Evolutionary conservation across 2,113 vertebrate genomes (phyloP).

Genomic region (Theristicus caerulescens): DNA sequence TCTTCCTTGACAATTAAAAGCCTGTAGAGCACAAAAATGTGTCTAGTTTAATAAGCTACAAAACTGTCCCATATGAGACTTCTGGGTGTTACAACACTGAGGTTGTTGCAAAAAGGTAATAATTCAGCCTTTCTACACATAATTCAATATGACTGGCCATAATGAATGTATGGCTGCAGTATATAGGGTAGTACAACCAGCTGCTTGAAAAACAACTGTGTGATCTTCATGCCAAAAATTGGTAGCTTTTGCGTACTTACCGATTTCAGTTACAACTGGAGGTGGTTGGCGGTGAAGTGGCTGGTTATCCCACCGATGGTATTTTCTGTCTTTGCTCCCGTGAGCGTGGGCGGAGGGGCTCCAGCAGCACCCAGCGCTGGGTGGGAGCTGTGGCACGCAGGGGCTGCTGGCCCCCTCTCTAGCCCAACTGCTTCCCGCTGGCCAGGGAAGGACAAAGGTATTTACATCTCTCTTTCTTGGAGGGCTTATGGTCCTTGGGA

Average conservation of each 20-base stretch:
- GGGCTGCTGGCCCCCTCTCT: background rate
- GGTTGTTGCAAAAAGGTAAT: background rate
- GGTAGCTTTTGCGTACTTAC: background rate
- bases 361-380: background rate
- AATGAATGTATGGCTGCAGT: background rate
- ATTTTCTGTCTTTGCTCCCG: background rate
- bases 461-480: background rate
- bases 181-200: background rate
- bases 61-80: background rate
- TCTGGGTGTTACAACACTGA: background rate
- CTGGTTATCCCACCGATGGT: background rate
- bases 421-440: background rate
- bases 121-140: background rate
- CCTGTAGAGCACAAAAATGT: background rate
- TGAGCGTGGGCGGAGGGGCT: background rate
- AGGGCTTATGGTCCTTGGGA: background rate
- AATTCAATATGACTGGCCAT: background rate
- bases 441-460: background rate
- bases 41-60: background rate
- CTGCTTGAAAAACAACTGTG: background rate
- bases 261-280: background rate
- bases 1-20: background rate
- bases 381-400: background rate
- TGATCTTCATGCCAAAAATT: background rate
- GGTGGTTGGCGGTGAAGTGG: rapidly evolving